Base-by-base conservation (phyloP, 2,888 invertebrate genomes). In the Tanytarsus gracilentus region DNA sequence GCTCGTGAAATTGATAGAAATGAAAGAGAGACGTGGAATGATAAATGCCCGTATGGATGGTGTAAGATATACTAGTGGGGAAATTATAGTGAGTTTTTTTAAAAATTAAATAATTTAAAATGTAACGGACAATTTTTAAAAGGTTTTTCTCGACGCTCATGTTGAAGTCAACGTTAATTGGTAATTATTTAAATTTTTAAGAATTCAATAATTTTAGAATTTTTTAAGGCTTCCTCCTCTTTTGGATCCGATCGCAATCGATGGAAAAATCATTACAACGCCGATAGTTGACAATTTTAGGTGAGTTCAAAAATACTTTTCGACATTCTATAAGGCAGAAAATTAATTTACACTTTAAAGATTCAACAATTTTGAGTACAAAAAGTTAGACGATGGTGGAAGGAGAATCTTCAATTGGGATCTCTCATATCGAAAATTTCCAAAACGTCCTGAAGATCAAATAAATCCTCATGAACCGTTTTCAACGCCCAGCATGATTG, bases 401-500 rank as follows among this genome's bases (percentile, higher is more conserved):
- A 30, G 60, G 8, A 50, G 60, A 4, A 50, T 60, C 6, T 60
- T 60, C n/a, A 50, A 60, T 36, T 58, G 58, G 58, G 27, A 58
- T 48, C 14, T 58, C 9, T n/a, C 29, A 29, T 58, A 58, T 48
- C 58, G 50, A n/a, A 16, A 50, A 8, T 14, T 50, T 16, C 50
- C 60, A n/a, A 25, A 36, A 36, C 26, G 60, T 14, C 25, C 33
- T 8, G 50, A 49, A 49, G 60, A 60, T 27, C 61, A 65, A 3
- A 58, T 64, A 3, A 68, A 71, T 58, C 65, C 64, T 3, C 69
- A 68, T 0, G 63, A 66, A 26, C 73, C 72, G 0, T 69, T 67
- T 62, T 67, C 88, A 75, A 93, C 89, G 71, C 97, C 97, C 0
- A 85, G 98, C 1, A 97, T 97, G 97, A 11, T 29, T 21, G 97